These are phyloP conservation scores for Dolichoris vasculosae DNA, from an alignment of 1,140 invertebrate species.

Conservation along the genomic window DNA sequence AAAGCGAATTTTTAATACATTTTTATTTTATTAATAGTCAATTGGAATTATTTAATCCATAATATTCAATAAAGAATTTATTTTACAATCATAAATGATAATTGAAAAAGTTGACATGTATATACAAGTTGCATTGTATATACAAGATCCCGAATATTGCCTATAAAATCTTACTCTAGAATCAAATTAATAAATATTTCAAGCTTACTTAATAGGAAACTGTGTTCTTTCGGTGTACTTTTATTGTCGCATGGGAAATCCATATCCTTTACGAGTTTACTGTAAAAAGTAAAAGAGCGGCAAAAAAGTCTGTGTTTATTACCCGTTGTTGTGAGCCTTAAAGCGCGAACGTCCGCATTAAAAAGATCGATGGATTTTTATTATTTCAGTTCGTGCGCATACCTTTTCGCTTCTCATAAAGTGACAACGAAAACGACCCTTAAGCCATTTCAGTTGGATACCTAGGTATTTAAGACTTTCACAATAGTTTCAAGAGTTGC, in stretches of 20 bases:
- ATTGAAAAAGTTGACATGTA: too few relatives aligned
- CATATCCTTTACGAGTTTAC: constrained; percentile 41
- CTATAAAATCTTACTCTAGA: background rate
- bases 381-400: constrained; percentile 23
- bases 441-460: constrained; percentile 43
- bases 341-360: constrained; percentile 8
- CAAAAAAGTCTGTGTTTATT: constrained; percentile 23
- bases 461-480: constrained; percentile 48
- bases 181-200: constrained; percentile 17
- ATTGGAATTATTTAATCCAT: too few relatives aligned
- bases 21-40: too few relatives aligned
- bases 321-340: constrained; percentile 20
- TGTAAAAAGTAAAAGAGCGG: constrained; percentile 9
- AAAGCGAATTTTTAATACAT: too few relatives aligned
- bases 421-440: constrained; percentile 24
- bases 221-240: background rate
- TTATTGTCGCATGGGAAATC: constrained; percentile 10
- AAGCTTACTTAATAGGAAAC: background rate
- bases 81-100: too few relatives aligned
- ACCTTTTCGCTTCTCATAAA: constrained; percentile 37
- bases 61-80: too few relatives aligned
- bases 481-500: background rate
- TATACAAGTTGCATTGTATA: background rate
- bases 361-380: constrained; percentile 48
- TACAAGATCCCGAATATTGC: background rate